phyloP scores from a whole-genome alignment of 2,888 invertebrate genomes.

The Glyphotaelius pellucidus region DNA sequence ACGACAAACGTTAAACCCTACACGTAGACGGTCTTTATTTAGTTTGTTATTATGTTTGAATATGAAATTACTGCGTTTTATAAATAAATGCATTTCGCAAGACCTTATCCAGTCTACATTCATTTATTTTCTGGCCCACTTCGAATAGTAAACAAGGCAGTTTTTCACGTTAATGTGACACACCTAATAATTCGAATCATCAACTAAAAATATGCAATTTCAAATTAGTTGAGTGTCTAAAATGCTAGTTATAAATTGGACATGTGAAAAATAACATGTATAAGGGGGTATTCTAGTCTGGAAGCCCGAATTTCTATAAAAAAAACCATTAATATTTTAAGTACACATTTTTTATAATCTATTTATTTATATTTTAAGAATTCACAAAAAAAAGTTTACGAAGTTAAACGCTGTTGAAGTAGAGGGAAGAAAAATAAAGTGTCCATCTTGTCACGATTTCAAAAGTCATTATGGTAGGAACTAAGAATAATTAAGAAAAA shows the following conservation, averaged over 20 bases:
- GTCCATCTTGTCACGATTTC: no score
- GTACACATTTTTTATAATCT: no score
- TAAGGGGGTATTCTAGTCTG: no score
- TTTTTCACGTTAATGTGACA: conserved; percentile 27
- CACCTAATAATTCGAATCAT: conserved; percentile 21
- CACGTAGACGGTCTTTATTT: background rate
- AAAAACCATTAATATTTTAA: no score
- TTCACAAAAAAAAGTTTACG: no score
- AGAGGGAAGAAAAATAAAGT: no score
- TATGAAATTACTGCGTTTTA: conserved; percentile 1
- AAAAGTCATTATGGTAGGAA: no score
- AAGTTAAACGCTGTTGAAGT: no score
- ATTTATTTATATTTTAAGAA: no score
- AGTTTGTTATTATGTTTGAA: background rate
- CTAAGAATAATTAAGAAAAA: no score
- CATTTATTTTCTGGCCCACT: conserved; percentile 22
- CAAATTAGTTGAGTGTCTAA: background rate
- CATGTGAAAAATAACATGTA: no score
- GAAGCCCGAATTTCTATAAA: no score
- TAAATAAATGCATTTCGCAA: conserved; percentile 29
- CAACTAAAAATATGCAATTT: conserved; percentile 23
- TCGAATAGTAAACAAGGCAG: conserved; percentile 35
- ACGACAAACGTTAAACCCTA: background rate
- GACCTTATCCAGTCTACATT: conserved; percentile 31
- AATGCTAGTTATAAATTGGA: background rate